Base-by-base conservation (phyloP, 92 coral and sea anemone species). In the Phymanthus crucifer region DNA sequence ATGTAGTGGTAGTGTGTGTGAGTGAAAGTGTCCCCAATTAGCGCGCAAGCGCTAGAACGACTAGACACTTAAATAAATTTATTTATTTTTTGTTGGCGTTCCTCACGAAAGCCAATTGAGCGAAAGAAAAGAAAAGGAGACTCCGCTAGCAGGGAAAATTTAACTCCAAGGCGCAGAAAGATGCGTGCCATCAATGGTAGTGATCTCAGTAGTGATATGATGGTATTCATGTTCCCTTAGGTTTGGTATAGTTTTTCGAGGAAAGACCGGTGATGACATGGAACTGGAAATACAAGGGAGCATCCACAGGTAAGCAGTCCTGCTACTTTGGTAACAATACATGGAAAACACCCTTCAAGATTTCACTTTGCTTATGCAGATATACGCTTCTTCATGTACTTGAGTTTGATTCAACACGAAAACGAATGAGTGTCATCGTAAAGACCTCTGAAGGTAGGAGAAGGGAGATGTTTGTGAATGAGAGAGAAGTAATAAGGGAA, bases 381-480 rank as follows among this genome's bases (percentile, higher is more conserved):
- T 95, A 88, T 74, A 88, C 86, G 32, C 91, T 95, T 71, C 95
- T 95, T 72, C 98, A 95, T 35, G 97, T 95, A 52, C 82, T 95
- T 68, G 98, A 95, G 57, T 95, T 95, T 85, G 98, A 95, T 68
- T 95, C 98, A 46, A 95, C 95, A 1, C 87, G 98, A 24, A 95
- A 95, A 84, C 74, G 98, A 83, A 95, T 95, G 98, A 95, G 98
- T 83, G 93, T 95, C 24, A 93, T 95, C 67, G 93, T 95, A 2
- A 88, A 84, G 74, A 88, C 97, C 37, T 78, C 91, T 18, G 90
- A 90, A 38, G 98, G 98, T 95, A 78, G 50, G 78, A 21, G n/a
- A 50, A 50, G 19, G 24, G 29, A 58, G 3, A 32, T 58, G 23
- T 54, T 34, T 24, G 54, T 33, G 19, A 23, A 66, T 66, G 9